These are phyloP conservation scores for Standfussiana lucernea DNA, from an alignment of 2,888 invertebrate species.

Conservation along the genomic window DNA sequence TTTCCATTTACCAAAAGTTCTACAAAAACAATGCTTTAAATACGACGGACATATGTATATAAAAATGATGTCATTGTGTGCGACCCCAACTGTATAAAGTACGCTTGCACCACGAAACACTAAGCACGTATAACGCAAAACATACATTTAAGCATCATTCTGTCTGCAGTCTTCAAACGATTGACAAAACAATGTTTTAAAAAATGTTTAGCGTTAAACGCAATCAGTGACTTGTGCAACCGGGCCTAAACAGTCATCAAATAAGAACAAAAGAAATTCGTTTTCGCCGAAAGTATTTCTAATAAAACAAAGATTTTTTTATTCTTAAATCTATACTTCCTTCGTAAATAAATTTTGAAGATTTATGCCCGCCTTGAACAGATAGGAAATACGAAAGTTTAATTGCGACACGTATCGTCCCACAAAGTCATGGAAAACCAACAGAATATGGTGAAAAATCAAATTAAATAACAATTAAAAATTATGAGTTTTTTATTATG, in stretches of 20 bases:
- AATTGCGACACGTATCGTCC: slow-evolving; percentile 7
- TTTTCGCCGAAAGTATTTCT: slow-evolving; percentile 5
- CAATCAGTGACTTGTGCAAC: neutral
- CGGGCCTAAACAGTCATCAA: neutral
- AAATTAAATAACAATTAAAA: slow-evolving; percentile 8
- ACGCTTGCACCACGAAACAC: neutral
- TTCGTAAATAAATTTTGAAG: slow-evolving; percentile 15
- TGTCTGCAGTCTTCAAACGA: neutral
- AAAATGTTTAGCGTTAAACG: neutral
- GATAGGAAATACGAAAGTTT: slow-evolving; percentile 19
- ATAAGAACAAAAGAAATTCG: too few species aligned
- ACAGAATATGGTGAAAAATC: neutral
- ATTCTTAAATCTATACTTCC: slow-evolving; percentile 20
- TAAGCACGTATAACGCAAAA: neutral
- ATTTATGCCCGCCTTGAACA: slow-evolving; percentile 22
- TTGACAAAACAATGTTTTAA: neutral
- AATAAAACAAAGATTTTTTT: slow-evolving; percentile 32
- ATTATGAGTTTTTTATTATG: neutral
- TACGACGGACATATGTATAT: neutral
- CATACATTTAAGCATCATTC: neutral
- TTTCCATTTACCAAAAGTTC: neutral
- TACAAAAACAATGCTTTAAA: neutral
- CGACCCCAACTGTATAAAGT: too few species aligned
- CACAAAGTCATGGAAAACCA: neutral
- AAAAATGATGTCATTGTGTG: neutral